Percentiles rank a stretch among this genome's conserved stretches.
phyloP scores from a whole-genome alignment of 92 coral and sea anemone genomes.

The Anthopleura xanthogrammica region DNA sequence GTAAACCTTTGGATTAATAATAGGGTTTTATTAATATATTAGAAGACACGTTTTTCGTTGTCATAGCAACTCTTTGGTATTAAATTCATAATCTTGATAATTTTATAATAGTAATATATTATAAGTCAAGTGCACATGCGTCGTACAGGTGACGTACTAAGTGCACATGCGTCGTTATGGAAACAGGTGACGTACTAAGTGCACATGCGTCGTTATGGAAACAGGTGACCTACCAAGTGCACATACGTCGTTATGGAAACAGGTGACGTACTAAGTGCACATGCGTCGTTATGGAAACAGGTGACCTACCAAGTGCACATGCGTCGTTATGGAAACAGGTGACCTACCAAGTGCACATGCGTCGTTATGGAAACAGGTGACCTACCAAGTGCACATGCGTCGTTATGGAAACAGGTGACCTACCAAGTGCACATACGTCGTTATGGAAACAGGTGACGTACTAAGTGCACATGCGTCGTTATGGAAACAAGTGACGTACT shows the following conservation, averaged over 20 bases:
- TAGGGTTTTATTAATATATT: not conserved
- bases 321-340: not conserved
- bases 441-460: slow-evolving; percentile 13
- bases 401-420: not conserved
- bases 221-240: slow-evolving; percentile 39
- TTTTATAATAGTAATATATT: not conserved
- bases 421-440: slow-evolving; percentile 32
- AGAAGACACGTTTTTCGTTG: not conserved
- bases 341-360: slow-evolving; percentile 42
- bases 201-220: not conserved
- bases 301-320: slow-evolving; percentile 42
- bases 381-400: slow-evolving; percentile 43
- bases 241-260: not conserved
- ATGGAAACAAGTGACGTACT: slow-evolving; percentile 32
- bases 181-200: slow-evolving; percentile 38
- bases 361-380: not conserved
- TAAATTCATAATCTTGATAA: no score
- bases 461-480: slow-evolving; percentile 3
- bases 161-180: not conserved
- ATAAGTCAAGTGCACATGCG: not conserved
- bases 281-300: not conserved
- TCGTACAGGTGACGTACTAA: slow-evolving; percentile 29
- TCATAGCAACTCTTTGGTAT: not conserved
- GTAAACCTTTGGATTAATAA: slow-evolving; percentile 35
- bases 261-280: slow-evolving; percentile 45